Evolutionary conservation across 2,113 vertebrate genomes (phyloP).

Genomic region (Corythornis cristatus): DNA sequence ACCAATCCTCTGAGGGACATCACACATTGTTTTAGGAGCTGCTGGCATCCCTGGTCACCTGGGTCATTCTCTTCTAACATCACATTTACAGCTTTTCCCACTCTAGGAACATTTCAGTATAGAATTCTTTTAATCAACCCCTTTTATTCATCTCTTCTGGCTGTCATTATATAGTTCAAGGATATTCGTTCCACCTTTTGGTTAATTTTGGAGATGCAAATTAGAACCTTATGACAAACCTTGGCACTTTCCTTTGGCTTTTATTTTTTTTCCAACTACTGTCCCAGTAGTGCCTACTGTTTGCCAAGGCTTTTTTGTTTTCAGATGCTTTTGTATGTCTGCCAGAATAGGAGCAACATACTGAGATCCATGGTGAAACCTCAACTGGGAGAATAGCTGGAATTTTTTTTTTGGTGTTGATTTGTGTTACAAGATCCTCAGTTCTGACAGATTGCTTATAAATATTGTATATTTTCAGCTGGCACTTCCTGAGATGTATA

Average conservation of each 20-base stretch:
- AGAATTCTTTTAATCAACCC: neutral
- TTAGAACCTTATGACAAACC: neutral
- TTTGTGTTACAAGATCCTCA: neutral
- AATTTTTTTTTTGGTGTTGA: neutral
- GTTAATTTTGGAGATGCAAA: neutral
- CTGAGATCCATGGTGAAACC: neutral
- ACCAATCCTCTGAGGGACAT: neutral
- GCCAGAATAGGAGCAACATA: neutral
- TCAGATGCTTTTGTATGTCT: neutral
- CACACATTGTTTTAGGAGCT: neutral
- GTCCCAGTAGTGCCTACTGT: neutral
- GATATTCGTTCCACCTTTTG: neutral
- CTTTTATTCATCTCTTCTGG: neutral
- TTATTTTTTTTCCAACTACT: neutral
- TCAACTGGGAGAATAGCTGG: neutral
- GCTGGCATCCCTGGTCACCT: neutral
- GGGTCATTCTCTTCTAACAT: neutral
- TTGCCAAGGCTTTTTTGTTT: neutral
- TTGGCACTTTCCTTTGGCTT: neutral
- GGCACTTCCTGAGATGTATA: neutral
- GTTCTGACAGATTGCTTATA: neutral
- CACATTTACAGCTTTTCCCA: neutral
- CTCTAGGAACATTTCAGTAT: neutral
- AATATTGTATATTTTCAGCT: neutral
- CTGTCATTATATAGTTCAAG: neutral